A percentile compares a stretch with the other conserved stretches of the same genome.
These are phyloP conservation scores for Elaphurus davidianus DNA, from an alignment of 2,113 vertebrate genomes.

Conservation along the genomic window DNA sequence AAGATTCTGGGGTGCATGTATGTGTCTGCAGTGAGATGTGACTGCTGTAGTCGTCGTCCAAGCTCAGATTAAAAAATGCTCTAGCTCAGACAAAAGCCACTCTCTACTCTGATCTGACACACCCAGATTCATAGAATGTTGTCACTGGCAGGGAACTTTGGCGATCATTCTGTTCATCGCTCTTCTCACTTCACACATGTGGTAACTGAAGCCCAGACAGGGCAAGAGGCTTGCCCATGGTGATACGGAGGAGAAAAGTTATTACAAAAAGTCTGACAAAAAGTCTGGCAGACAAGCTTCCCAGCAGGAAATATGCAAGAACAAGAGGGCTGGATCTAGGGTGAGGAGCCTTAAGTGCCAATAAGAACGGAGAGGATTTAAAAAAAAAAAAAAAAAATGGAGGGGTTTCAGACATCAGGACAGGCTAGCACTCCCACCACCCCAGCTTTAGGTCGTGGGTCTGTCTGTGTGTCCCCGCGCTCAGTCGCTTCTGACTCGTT, in stretches of 20 bases:
- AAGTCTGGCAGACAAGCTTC: neutral
- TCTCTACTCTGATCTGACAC: neutral
- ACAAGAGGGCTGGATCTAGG: neutral
- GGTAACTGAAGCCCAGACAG: neutral
- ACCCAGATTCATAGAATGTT: neutral
- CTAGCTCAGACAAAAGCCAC: neutral
- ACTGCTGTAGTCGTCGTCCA: neutral
- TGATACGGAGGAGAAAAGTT: neutral
- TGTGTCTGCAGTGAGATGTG: neutral
- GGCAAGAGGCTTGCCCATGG: neutral
- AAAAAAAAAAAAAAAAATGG: neutral
- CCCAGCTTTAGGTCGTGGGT: neutral
- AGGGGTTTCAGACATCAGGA: neutral
- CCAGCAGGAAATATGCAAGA: neutral
- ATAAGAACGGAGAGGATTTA: neutral
- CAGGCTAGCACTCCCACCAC: neutral
- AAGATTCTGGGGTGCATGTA: neutral
- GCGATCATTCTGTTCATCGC: neutral
- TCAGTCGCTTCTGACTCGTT: neutral
- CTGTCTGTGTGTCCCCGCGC: neutral
- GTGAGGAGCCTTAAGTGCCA: neutral
- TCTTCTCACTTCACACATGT: neutral
- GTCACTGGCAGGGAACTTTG: neutral
- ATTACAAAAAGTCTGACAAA: neutral
- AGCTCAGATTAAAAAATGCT: neutral